Conservation (phyloP, 23 tunicate species). For the Aplidium turbinatum region DNA sequence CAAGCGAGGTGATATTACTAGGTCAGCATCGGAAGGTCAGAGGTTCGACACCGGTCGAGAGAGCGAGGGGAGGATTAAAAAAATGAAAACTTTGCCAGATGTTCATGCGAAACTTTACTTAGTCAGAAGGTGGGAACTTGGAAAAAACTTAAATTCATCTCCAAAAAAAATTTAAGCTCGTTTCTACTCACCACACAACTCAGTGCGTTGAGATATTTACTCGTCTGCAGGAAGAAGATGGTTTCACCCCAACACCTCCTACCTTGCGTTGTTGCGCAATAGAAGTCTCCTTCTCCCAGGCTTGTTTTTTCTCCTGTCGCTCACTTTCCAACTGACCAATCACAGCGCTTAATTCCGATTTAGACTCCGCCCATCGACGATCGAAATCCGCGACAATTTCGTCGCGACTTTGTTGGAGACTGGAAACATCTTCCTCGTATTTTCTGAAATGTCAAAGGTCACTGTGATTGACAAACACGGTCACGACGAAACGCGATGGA, state of each 20-base stretch:
- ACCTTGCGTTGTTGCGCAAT: slow-evolving; percentile 32
- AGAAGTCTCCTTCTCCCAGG: slow-evolving; percentile 44
- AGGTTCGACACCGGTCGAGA: too few relatives aligned
- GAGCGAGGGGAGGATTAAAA: too few relatives aligned
- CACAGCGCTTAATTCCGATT: slow-evolving; percentile 38
- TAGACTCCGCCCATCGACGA: slow-evolving; percentile 43
- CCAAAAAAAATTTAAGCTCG: too few relatives aligned
- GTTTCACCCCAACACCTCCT: not conserved
- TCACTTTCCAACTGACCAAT: slow-evolving; percentile 68
- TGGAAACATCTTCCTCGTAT: slow-evolving; percentile 26
- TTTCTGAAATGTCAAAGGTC: slow-evolving; percentile 42
- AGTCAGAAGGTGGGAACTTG: too few relatives aligned
- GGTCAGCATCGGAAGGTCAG: too few relatives aligned
- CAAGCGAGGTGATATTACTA: too few relatives aligned
- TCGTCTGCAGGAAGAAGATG: too few relatives aligned
- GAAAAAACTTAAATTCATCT: too few relatives aligned
- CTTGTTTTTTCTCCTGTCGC: slow-evolving; percentile 47
- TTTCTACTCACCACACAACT: too few relatives aligned
- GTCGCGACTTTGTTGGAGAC: slow-evolving; percentile 32
- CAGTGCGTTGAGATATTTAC: too few relatives aligned
- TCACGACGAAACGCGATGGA: too few relatives aligned
- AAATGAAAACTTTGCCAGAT: not conserved
- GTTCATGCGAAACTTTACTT: not conserved
- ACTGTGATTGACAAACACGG: too few relatives aligned
- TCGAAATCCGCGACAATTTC: slow-evolving; percentile 44